These are phyloP conservation scores for Falco cherrug DNA, from an alignment of 2,797 vertebrate species.

Conservation along the genomic window DNA sequence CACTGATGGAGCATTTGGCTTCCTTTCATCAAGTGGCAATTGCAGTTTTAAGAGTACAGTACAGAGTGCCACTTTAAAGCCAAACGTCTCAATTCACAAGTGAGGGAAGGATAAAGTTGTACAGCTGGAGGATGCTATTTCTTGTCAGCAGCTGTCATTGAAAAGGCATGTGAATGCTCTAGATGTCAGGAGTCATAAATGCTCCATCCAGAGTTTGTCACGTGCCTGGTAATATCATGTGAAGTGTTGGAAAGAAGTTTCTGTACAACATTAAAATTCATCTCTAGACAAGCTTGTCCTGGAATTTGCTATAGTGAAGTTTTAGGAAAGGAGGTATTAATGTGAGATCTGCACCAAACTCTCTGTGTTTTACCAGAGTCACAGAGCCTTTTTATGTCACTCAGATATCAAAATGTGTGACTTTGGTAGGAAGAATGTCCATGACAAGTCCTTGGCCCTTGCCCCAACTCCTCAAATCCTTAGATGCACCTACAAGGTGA, in stretches of 20 bases:
- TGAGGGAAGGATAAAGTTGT: constrained; percentile 73
- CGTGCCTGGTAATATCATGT: constrained; percentile 51
- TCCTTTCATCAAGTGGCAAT: constrained; percentile 67
- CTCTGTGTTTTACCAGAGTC: neutral
- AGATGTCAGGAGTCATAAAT: constrained; percentile 74
- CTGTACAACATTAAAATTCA: neutral
- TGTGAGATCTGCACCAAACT: neutral
- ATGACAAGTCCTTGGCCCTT: neutral
- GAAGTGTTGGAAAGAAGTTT: constrained; percentile 17
- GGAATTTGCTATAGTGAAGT: neutral
- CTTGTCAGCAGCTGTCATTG: constrained; percentile 74
- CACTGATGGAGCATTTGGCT: constrained; percentile 70
- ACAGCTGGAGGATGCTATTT: constrained; percentile 78
- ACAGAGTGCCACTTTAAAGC: constrained; percentile 76
- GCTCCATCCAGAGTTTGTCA: constrained; percentile 64
- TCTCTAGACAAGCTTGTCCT: neutral
- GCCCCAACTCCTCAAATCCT: neutral
- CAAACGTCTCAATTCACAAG: constrained; percentile 72
- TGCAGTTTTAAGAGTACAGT: constrained; percentile 68
- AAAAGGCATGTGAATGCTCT: constrained; percentile 70
- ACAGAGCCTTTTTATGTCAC: neutral
- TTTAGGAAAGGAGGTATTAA: neutral
- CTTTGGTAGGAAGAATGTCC: neutral
- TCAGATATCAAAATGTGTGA: neutral
- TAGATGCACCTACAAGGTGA: neutral